Conservation (phyloP, 2,888 invertebrate species). For the Hipparchia sbordonii region DNA sequence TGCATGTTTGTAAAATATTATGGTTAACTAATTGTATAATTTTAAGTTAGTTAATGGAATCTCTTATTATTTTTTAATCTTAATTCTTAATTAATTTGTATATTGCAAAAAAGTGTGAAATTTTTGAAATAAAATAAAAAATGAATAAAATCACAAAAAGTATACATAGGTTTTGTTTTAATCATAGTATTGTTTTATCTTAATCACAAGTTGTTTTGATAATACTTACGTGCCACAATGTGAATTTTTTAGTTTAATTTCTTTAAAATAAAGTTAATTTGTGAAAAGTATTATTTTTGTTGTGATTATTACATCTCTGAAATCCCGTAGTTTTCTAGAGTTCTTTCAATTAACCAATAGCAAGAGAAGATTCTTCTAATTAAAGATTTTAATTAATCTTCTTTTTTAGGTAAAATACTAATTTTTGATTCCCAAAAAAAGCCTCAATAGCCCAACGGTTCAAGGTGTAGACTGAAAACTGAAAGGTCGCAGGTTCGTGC, state of each 20-base stretch:
- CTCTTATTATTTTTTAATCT: constrained; percentile 1
- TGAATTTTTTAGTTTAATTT: constrained; percentile 25
- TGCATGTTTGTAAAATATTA: background rate
- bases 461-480: too few species aligned
- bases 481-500: too few species aligned
- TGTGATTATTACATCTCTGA: constrained; percentile 7
- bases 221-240: constrained; percentile 17
- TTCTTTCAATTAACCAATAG: too few species aligned
- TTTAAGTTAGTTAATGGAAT: constrained; percentile 3
- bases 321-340: too few species aligned
- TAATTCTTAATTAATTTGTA: background rate
- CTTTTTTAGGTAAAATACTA: too few species aligned
- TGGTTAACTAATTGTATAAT: background rate
- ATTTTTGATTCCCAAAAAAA: too few species aligned
- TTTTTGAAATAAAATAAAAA: background rate
- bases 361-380: too few species aligned
- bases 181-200: constrained; percentile 28
- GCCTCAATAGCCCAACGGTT: too few species aligned
- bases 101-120: background rate
- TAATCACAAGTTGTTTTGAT: constrained; percentile 21
- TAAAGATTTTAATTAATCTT: too few species aligned
- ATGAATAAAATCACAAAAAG: constrained; percentile 15
- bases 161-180: constrained; percentile 19
- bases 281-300: constrained; percentile 32
- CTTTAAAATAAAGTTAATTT: constrained; percentile 49